These are phyloP conservation scores for Lagodon rhomboides DNA, from an alignment of 2,797 vertebrate genomes.

Conservation along the genomic window DNA sequence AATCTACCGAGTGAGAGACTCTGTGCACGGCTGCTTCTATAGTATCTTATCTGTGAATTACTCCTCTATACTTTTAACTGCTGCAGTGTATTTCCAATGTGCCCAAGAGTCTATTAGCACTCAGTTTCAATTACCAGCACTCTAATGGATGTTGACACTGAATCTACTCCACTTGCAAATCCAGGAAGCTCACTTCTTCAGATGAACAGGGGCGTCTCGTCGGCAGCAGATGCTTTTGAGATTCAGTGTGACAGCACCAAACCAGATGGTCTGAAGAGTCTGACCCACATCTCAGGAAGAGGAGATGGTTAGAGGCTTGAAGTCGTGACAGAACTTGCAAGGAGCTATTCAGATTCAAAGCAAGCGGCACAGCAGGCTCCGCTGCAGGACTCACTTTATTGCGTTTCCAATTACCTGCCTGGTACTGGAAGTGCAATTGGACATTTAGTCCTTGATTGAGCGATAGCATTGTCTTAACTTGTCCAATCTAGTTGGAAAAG, in stretches of 20 bases:
- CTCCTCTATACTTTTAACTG: slow-evolving; percentile 63
- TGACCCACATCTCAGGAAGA: slow-evolving; percentile 65
- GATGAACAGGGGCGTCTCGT: slow-evolving; percentile 61
- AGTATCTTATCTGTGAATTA: slow-evolving; percentile 61
- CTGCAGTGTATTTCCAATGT: slow-evolving; percentile 73
- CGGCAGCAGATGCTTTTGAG: slow-evolving; percentile 63
- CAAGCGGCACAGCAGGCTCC: slow-evolving; percentile 24
- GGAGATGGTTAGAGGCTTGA: slow-evolving; percentile 49
- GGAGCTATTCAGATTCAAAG: slow-evolving; percentile 60
- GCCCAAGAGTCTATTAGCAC: slow-evolving; percentile 75
- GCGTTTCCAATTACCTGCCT: slow-evolving; percentile 66
- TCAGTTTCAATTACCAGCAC: slow-evolving; percentile 79
- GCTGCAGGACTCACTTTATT: slow-evolving; percentile 48
- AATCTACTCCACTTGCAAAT: slow-evolving; percentile 76
- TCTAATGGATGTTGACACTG: slow-evolving; percentile 80
- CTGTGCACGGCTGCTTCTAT: slow-evolving; percentile 15
- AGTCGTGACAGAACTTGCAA: slow-evolving; percentile 72
- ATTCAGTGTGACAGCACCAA: slow-evolving; percentile 66
- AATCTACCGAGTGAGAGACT: slow-evolving; percentile 2
- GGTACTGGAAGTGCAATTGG: slow-evolving; percentile 57
- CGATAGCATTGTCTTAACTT: slow-evolving; percentile 47
- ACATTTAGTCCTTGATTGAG: slow-evolving; percentile 65
- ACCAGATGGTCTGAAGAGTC: slow-evolving; percentile 56
- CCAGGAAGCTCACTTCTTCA: slow-evolving; percentile 61
- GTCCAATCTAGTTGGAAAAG: slow-evolving; percentile 39